Base-by-base conservation (phyloP, 2,888 invertebrate genomes). In the Acronicta psi region DNA sequence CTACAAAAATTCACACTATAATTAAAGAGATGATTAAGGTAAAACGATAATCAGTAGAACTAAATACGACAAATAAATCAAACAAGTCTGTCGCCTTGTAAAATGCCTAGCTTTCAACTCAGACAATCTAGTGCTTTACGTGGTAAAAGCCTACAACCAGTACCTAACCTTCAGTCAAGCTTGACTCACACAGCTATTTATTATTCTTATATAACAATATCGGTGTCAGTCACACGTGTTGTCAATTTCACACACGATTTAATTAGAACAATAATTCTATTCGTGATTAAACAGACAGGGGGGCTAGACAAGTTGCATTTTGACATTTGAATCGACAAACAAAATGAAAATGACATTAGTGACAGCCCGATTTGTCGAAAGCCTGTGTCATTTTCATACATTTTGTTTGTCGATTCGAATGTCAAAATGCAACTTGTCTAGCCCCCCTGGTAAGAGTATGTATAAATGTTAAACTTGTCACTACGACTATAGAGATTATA, bases 161-260 rank as follows among this genome's bases (percentile, higher is more conserved):
- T 29, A 14, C 14, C 18, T 56, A 54, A 63, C 70, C 76, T 69
- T 73, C 63, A 52, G 25, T 53, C 40, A 51, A 59, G 29, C 43
- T 56, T n/a, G 59, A 31, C 16, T 56, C 56, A 62, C 59, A 69
- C 38, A 60, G 36, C 31, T 23, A 72, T 65, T 59, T 57, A 64
- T 77, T 58, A 67, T 42, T 62, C n/a, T 53, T 56, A 62, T 54
- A 37, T 54, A 59, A 58, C 53, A 49, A 68, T 64, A 29, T 34
- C 42, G 59, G 57, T 37, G 20, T 36, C 31, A 29, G 13, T 38
- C 37, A 58, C 31, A 64, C 72, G 72, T 76, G 76, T 54, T 55
- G 55, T 47, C 71, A 77, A 84, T 82, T 84, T 80, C 57, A 80
- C 75, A 81, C 77, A 67, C 66, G 72, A 72, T 50, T 66, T 69